Percentiles rank a stretch among this genome's conserved stretches.
Evolutionary conservation across 2,797 vertebrate species (phyloP).

Genomic region (Acomys russatus): DNA sequence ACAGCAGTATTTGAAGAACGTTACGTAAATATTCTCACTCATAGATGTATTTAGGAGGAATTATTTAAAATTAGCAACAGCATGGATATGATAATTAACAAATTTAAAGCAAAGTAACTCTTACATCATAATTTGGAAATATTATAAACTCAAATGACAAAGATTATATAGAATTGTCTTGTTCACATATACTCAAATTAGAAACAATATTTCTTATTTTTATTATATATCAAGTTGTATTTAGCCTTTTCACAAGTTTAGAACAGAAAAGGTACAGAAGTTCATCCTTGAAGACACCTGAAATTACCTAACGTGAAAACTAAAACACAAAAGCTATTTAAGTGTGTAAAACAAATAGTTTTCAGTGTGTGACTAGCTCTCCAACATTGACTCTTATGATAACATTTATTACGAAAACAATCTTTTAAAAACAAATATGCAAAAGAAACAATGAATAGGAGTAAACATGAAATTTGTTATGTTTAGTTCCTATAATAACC

Average conservation of each 20-base stretch:
- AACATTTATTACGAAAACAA: background rate
- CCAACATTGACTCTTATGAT: background rate
- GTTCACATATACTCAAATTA: background rate
- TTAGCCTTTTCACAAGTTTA: background rate
- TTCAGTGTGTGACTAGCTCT: background rate
- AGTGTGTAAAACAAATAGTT: constrained; percentile 39
- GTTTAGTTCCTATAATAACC: background rate
- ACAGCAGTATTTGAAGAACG: background rate
- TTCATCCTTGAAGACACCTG: background rate
- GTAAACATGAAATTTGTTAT: constrained; percentile 32
- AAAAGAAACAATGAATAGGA: constrained; percentile 32
- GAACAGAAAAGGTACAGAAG: constrained; percentile 10
- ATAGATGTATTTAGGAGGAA: background rate
- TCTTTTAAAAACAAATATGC: background rate
- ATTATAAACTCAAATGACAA: background rate
- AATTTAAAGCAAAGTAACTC: background rate
- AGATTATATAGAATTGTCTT: background rate
- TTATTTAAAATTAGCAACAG: background rate
- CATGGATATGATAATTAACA: background rate
- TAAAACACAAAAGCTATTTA: background rate
- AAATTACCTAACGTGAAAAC: constrained; percentile 58
- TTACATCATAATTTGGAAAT: constrained; percentile 17
- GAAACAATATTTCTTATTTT: constrained; percentile 30
- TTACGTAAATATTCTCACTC: background rate
- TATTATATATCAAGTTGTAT: background rate